A percentile compares a stretch with the other conserved stretches of the same genome.
Evolutionary conservation across 2,888 invertebrate genomes (phyloP).

Genomic region (Eudemis profundana): DNA sequence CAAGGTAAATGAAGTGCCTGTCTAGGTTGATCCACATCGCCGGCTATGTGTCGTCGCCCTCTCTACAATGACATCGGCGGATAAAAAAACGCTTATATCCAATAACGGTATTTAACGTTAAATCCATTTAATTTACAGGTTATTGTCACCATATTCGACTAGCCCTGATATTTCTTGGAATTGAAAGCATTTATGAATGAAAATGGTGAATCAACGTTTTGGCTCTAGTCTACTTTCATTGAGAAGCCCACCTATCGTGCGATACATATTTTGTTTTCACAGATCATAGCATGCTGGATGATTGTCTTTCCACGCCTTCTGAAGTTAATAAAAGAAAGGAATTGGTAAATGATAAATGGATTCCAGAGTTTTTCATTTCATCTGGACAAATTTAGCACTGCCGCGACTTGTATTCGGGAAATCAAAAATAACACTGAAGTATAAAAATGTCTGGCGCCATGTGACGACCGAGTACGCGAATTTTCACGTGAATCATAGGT

Average conservation of each 20-base stretch:
- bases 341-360: slow-evolving; percentile 1
- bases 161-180: slow-evolving; percentile 19
- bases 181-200: slow-evolving; percentile 64
- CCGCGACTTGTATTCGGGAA: slow-evolving; percentile 32
- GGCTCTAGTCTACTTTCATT: slow-evolving; percentile 68
- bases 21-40: slow-evolving; percentile 29
- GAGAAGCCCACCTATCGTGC: slow-evolving; percentile 45
- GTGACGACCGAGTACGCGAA: slow-evolving; percentile 19
- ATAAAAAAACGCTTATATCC: too few relatives aligned
- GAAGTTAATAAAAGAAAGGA: background rate
- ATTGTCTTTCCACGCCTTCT: slow-evolving; percentile 3
- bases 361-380: slow-evolving; percentile 8
- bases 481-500: slow-evolving; percentile 36
- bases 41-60: slow-evolving; percentile 22
- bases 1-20: slow-evolving; percentile 44
- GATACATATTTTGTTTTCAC: slow-evolving; percentile 46
- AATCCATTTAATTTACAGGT: slow-evolving; percentile 4
- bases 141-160: slow-evolving; percentile 8
- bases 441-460: slow-evolving; percentile 49
- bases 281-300: slow-evolving; percentile 55
- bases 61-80: slow-evolving; percentile 12
- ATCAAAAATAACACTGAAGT: slow-evolving; percentile 40
- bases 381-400: slow-evolving; percentile 10
- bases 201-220: slow-evolving; percentile 72
- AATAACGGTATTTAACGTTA: background rate